phyloP scores from a whole-genome alignment of 1,140 invertebrate species.

The Anastatus disparis region DNA sequence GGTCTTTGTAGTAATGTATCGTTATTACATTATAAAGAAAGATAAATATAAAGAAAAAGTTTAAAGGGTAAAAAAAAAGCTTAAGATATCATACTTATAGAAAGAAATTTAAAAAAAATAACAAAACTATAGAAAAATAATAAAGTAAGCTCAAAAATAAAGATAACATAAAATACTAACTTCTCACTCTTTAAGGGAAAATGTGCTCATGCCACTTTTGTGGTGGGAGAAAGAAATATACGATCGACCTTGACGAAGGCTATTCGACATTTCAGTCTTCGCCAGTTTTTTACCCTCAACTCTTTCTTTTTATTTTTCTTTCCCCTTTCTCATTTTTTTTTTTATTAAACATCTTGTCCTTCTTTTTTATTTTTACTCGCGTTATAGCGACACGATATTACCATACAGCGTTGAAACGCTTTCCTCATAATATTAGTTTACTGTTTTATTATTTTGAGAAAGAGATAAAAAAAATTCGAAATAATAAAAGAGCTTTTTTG shows the following conservation, averaged over 20 bases:
- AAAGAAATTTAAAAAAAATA: too few relatives aligned
- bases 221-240: slow-evolving; percentile 34
- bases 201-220: not conserved
- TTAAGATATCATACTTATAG: too few relatives aligned
- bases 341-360: not conserved
- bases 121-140: not conserved
- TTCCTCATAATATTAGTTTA: too few relatives aligned
- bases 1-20: slow-evolving; percentile 38
- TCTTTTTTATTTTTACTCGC: too few relatives aligned
- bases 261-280: slow-evolving; percentile 27
- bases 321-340: too few relatives aligned
- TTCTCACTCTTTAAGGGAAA: not conserved
- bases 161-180: not conserved
- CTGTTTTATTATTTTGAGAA: too few relatives aligned
- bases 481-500: too few relatives aligned
- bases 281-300: not conserved
- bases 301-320: not conserved
- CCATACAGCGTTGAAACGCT: too few relatives aligned
- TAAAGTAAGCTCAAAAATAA: not conserved
- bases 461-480: too few relatives aligned
- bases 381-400: too few relatives aligned
- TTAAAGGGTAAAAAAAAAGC: not conserved
- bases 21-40: slow-evolving; percentile 35
- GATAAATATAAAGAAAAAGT: not conserved
- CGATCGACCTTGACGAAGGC: slow-evolving; percentile 29